Evolutionary conservation across 2,113 vertebrate genomes (phyloP).

Genomic region (Tangachromis dhanisi): DNA sequence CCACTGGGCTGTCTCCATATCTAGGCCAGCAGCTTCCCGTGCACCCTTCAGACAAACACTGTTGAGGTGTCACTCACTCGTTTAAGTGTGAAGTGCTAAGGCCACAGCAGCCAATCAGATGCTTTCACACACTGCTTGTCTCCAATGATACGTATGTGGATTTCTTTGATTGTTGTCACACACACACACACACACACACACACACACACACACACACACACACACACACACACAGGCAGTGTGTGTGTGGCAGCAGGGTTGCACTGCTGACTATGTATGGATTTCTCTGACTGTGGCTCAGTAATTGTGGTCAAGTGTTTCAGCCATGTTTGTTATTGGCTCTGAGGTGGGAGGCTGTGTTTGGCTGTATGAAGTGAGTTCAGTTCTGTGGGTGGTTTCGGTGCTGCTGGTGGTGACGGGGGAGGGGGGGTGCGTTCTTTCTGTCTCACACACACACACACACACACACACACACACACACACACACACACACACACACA

Average conservation of each 20-base stretch:
- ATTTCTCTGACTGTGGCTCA: no score
- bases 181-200: not conserved
- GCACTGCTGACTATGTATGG: no score
- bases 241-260: not conserved
- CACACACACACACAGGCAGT: not conserved
- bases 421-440: no score
- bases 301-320: no score
- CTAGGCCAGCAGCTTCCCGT: not conserved
- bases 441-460: not conserved
- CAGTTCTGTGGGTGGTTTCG: no score
- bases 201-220: not conserved
- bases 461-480: not conserved
- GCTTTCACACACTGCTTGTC: not conserved
- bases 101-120: not conserved
- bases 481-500: not conserved
- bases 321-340: no score
- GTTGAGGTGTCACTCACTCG: not conserved
- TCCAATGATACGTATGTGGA: not conserved
- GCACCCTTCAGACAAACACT: not conserved
- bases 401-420: no score
- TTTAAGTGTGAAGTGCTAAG: not conserved
- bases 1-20: constrained; percentile 40
- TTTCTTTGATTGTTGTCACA: constrained; percentile 4
- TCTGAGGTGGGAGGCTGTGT: no score
- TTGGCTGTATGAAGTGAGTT: no score